Percentiles rank a stretch among this genome's conserved stretches.
Evolutionary conservation across 2,113 vertebrate genomes (phyloP).

Genomic region (Odontophorus gujanensis): DNA sequence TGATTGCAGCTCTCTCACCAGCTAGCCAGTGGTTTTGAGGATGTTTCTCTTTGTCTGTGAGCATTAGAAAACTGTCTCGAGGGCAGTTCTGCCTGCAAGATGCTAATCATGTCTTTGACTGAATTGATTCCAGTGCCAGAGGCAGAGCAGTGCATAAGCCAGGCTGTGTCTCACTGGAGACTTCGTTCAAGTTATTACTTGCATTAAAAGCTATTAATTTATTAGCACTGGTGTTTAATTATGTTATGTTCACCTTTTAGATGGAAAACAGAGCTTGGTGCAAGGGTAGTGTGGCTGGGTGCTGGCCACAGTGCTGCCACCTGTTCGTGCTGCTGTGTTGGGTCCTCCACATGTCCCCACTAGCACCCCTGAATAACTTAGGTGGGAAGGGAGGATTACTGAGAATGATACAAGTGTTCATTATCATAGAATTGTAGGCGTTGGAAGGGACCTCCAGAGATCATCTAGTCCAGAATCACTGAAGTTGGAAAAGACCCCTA

Average conservation of each 20-base stretch:
- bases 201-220: conserved; percentile 31
- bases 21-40: background rate
- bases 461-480: no score
- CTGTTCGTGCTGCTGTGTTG: background rate
- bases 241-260: background rate
- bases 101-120: background rate
- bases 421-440: background rate
- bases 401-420: background rate
- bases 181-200: background rate
- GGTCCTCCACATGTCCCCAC: background rate
- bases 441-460: no score
- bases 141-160: background rate
- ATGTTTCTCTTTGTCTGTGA: background rate
- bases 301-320: background rate
- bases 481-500: no score
- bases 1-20: background rate
- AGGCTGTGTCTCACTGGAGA: background rate
- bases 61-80: background rate
- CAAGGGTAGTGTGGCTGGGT: fast-evolving
- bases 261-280: background rate
- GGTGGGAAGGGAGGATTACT: background rate
- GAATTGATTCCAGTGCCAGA: background rate
- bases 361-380: background rate
- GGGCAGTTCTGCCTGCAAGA: conserved; percentile 5
- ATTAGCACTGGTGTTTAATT: fast-evolving